A percentile compares a stretch with the other conserved stretches of the same genome.
These are phyloP conservation scores for Drosophila bocki DNA, from an alignment of 1,140 invertebrate species.

Conservation along the genomic window DNA sequence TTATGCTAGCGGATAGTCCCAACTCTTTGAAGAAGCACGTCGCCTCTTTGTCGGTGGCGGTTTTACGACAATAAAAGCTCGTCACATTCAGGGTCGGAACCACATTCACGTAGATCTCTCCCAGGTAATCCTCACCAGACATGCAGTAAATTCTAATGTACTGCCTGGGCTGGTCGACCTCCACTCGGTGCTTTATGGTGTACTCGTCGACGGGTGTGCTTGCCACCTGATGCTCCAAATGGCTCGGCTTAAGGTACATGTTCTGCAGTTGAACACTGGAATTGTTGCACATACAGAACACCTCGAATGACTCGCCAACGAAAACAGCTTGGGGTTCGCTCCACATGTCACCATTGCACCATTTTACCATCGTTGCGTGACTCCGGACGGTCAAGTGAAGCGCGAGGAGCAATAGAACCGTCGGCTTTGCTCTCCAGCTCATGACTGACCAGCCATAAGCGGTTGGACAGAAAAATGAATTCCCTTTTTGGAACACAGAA, in stretches of 20 bases:
- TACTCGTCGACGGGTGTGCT: background rate
- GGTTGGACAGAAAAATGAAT: too few species aligned
- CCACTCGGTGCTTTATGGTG: background rate
- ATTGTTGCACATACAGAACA: constrained; percentile 13
- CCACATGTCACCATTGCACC: constrained; percentile 6
- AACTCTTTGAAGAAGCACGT: background rate
- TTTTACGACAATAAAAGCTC: background rate
- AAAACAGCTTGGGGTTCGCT: constrained; percentile 2
- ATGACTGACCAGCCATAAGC: background rate
- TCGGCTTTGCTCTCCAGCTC: constrained; percentile 1
- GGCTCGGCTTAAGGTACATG: background rate
- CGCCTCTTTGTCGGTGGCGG: background rate
- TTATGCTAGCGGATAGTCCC: background rate
- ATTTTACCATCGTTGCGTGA: background rate
- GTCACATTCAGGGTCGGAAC: background rate
- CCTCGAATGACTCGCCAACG: constrained; percentile 5
- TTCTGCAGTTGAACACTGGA: background rate
- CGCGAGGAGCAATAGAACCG: background rate
- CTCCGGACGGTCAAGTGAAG: background rate
- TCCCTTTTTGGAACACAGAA: background rate
- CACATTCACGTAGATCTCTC: background rate
- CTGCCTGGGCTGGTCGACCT: background rate
- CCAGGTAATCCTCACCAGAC: background rate
- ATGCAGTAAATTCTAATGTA: background rate
- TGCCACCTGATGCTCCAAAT: background rate